Conservation (phyloP, 1,140 invertebrate genomes). For the Calliopsis andreniformis region DNA sequence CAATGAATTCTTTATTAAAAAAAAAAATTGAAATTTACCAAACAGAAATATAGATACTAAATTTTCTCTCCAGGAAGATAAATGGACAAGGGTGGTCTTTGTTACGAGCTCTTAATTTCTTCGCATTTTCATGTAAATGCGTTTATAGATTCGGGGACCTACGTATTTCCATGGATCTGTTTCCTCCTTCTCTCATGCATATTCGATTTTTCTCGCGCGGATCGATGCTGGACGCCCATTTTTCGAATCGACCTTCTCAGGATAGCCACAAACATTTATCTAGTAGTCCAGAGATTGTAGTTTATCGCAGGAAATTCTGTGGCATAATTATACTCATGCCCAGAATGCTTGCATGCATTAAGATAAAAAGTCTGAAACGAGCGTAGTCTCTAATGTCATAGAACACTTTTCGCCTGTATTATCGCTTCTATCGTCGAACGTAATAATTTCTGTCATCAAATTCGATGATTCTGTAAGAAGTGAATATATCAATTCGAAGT, state of each 20-base stretch:
- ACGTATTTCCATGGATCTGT: neutral
- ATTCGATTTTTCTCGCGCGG: conserved; percentile 4
- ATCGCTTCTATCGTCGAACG: no score
- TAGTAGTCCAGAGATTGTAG: neutral
- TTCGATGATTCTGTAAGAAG: no score
- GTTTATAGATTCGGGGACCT: neutral
- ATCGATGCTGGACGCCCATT: conserved; percentile 1
- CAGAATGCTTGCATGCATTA: conserved; percentile 6
- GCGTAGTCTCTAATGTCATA: neutral
- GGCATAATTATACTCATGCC: no score
- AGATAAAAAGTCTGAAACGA: neutral
- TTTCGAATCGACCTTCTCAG: neutral
- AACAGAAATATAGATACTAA: no score
- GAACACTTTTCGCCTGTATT: neutral
- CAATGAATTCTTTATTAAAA: no score
- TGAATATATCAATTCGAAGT: no score
- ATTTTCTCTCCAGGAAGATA: no score
- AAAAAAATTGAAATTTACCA: no score
- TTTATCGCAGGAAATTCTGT: neutral
- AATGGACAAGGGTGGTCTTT: no score
- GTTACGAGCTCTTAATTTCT: no score
- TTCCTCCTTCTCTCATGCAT: neutral
- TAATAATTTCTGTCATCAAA: no score
- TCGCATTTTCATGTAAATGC: no score
- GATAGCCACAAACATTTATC: neutral